Base-by-base conservation (phyloP, 2,113 vertebrate genomes). In the Falco punctatus region DNA sequence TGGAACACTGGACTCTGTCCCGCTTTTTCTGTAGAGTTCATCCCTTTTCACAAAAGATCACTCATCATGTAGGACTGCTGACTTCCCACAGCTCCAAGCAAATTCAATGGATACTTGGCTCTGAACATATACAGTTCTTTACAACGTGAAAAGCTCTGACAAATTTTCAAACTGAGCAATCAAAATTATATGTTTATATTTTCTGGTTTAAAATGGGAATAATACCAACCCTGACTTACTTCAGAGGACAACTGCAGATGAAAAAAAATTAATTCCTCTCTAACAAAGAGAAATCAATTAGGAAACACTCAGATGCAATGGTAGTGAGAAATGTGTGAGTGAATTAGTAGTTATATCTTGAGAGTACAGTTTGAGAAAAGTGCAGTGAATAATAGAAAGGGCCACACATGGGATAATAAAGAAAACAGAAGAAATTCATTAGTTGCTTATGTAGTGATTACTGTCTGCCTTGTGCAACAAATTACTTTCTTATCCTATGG, bases 401-500 rank as follows among this genome's bases (percentile, higher is more conserved):
- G 64, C 42, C 40, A 91, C 69, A 91, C 44, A 59, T 10, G 13
- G 49, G 10, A 91, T 40, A 94, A 90, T 58, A 72, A 95, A 44
- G n/a, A 92, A 89, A 87, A 81, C 27, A 66, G 35, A 77, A 78
- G n/a, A 81, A 91, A 92, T 66, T 80, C 42, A 84, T 89, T 72
- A 75, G 44, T 69, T 88, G 30, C 21, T 92, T 75, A 89, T 79
- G 46, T 16, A 81, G 48, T 78, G 62, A 92, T 72, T 92, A n/a
- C 30, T 88, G 49, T 75, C 87, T 92, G 27, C 38, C 40, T 49
- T 65, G 24, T 94, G 66, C 52, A 92, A 64, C 10, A 7, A 78
- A 66, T 92, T 85, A 85, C 9, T 77, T 77, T 79, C 44, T 35
- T 88, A 85, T 40, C 33, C 40, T 80, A 27, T 77, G 22, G 35